phyloP scores from a whole-genome alignment of 2,113 vertebrate species.

The Sander vitreus region DNA sequence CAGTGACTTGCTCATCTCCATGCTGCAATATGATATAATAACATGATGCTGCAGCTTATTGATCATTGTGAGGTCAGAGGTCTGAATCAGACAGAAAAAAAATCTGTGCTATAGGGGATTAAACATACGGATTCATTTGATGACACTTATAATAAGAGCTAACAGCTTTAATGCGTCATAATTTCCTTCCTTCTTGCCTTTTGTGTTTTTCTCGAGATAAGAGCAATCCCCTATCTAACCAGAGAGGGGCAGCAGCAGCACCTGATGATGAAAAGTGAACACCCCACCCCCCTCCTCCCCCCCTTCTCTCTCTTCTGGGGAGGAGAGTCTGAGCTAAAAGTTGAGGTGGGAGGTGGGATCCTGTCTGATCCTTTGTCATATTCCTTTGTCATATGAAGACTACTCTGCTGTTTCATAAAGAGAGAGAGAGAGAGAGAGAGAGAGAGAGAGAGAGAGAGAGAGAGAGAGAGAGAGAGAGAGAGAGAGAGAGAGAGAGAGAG shows the following conservation, averaged over 20 bases:
- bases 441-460: too few species aligned
- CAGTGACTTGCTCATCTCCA: conserved; percentile 11
- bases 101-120: background rate
- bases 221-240: conserved; percentile 37
- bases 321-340: conserved; percentile 57
- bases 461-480: background rate
- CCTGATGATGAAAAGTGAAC: conserved; percentile 46
- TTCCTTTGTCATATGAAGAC: conserved; percentile 79
- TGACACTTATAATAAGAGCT: background rate
- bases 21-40: conserved; percentile 23
- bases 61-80: conserved; percentile 41
- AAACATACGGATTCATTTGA: background rate
- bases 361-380: conserved; percentile 79
- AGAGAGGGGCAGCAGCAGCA: conserved; percentile 59
- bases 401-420: conserved; percentile 33
- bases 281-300: background rate
- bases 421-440: too few species aligned
- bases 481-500: background rate
- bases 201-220: background rate
- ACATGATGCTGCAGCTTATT: conserved; percentile 39
- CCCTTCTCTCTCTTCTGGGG: conserved; percentile 19
- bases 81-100: conserved; percentile 8
- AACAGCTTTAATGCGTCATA: conserved; percentile 1
- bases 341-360: conserved; percentile 63
- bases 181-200: background rate